Evolutionary conservation across 2,113 vertebrate genomes (phyloP), one percentile per base, ranked within the genome.

Genomic region (Microcebus tavaratra): DNA sequence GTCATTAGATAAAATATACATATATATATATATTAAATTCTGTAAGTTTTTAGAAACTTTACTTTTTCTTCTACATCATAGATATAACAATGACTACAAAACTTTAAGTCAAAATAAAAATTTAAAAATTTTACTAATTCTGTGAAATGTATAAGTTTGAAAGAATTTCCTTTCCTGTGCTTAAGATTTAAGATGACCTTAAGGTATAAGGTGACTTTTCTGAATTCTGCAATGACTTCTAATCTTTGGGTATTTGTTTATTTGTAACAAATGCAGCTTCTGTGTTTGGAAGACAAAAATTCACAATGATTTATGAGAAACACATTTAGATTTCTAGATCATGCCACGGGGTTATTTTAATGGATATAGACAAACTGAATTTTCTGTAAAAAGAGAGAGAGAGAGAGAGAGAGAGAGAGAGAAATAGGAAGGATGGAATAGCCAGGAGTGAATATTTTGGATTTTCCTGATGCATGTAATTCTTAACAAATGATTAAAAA

Each of bases 261-360:
- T 90, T 92, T 97, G 55, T 70, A 90, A 50, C 75, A 87, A 94
- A 90, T 91, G 48, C 50, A 92, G 20, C 36, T 95, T 90, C 63
- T 92, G 90, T 94, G 53, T 95, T 96, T 81, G 39, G 45, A 90
- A 97, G 17, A 96, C 39, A 72, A n/a, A 97, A 86, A 73, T 86
- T 92, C 31, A 61, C 72, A 92, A 93, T 96, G 91, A 91, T 92
- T 92, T 92, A 91, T 96, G 50, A 96, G 42, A 86, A 97, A 97
- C 88, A 87, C 7, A 34, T 72, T 93, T 84, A 88, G 31, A 29
- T 94, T 96, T 94, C n/a, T 82, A 92, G 8, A n/a, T 81, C 45
- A 79, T 55, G 70, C 5, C 45, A 55, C 8, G 29, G 65, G 76
- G 45, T 21, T 90, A 72, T 88, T 70, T 94, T 75, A 76, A 88